These are phyloP conservation scores for Himalopsyche anomala DNA, from an alignment of 2,888 invertebrate genomes.

Conservation along the genomic window DNA sequence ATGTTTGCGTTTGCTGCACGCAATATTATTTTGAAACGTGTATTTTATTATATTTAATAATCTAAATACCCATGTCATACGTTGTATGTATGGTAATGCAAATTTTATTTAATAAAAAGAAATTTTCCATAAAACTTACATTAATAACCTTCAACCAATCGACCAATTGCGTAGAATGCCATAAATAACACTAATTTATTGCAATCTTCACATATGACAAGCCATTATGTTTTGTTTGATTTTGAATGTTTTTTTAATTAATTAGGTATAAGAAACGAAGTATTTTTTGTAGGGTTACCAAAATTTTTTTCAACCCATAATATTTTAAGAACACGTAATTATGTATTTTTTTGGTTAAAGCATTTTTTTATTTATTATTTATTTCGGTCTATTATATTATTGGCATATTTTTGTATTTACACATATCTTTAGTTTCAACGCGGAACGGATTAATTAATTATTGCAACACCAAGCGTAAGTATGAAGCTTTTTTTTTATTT, in stretches of 20 bases:
- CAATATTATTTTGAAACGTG: not conserved
- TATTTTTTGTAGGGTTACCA: not conserved
- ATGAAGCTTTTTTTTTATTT: no score
- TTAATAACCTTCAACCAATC: not conserved
- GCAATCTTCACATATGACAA: not conserved
- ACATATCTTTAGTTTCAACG: no score
- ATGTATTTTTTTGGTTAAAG: no score
- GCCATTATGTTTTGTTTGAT: not conserved
- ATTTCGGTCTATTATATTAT: no score
- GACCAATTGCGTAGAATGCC: not conserved
- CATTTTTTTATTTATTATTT: no score
- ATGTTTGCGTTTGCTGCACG: not conserved
- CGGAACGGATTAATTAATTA: no score
- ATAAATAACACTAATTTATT: conserved; percentile 5
- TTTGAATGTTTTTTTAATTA: conserved; percentile 15
- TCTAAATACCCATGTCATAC: not conserved
- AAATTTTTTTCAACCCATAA: not conserved
- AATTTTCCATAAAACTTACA: conserved; percentile 2
- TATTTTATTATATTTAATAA: not conserved
- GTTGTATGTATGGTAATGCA: not conserved
- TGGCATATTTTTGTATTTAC: no score
- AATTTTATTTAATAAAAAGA: not conserved
- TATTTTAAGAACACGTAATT: no score
- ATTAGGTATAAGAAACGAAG: not conserved
- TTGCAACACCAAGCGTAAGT: no score